Evolutionary conservation across 2,113 vertebrate genomes (phyloP).

Genomic region (Zapus hudsonius): DNA sequence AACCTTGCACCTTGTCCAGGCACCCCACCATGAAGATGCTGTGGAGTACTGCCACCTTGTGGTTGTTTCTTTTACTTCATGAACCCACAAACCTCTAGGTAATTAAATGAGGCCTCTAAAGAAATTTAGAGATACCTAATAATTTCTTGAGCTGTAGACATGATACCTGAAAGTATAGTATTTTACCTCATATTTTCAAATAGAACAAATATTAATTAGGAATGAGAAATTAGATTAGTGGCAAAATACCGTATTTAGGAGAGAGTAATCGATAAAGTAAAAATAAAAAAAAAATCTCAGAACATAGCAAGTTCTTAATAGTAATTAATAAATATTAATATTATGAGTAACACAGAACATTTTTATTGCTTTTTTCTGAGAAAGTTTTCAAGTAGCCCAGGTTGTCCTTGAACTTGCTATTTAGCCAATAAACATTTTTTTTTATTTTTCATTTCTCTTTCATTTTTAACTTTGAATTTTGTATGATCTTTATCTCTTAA

Average conservation of each 20-base stretch:
- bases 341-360: not conserved
- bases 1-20: fast-evolving
- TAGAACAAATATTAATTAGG: not conserved
- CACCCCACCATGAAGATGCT: fast-evolving
- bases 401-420: not conserved
- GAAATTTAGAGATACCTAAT: not conserved
- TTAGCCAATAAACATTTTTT: not conserved
- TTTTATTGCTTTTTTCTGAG: not conserved
- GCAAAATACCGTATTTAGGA: not conserved
- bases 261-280: not conserved
- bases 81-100: not conserved
- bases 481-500: not conserved
- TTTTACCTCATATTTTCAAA: too few species aligned
- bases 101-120: not conserved
- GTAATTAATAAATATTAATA: not conserved
- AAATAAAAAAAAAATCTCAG: not conserved
- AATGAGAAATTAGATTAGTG: not conserved
- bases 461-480: too few species aligned
- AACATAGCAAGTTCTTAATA: not conserved
- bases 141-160: too few species aligned
- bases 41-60: not conserved
- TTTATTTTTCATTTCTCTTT: too few species aligned
- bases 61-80: not conserved
- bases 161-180: too few species aligned
- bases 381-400: not conserved